These are phyloP conservation scores for Scaptomyza caliginosa DNA, from an alignment of 2,888 invertebrate species.

Conservation along the genomic window DNA sequence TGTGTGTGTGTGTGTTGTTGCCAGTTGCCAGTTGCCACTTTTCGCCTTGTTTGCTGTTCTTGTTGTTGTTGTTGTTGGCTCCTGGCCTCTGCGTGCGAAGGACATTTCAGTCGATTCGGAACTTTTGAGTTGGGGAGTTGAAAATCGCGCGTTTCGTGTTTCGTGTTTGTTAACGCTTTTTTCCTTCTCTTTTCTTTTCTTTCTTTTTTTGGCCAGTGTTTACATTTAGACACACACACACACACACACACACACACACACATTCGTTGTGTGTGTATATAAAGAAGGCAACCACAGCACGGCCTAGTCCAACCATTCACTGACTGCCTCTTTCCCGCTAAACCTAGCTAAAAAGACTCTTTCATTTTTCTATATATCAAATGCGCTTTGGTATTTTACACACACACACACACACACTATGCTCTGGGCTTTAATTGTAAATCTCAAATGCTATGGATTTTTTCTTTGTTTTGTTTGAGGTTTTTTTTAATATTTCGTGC, in stretches of 20 bases:
- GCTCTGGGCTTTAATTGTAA: conserved; percentile 37
- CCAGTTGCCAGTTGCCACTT: conserved; percentile 41
- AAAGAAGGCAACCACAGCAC: neutral
- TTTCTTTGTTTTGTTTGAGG: neutral
- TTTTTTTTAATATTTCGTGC: conserved; percentile 15
- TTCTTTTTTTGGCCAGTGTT: conserved; percentile 10
- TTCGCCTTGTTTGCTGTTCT: conserved; percentile 25
- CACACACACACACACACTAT: neutral
- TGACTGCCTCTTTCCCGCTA: neutral
- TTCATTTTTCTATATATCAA: conserved; percentile 17
- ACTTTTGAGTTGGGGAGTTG: conserved; percentile 81
- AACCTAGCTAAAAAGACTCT: conserved; percentile 1
- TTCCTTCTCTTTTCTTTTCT: neutral
- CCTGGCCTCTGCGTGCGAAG: conserved; percentile 64
- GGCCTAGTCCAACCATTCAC: neutral
- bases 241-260: conserved; percentile 8
- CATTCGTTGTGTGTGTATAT: conserved; percentile 1
- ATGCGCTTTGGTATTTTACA: conserved; percentile 18
- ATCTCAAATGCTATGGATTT: conserved; percentile 10
- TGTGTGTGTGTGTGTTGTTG: conserved; percentile 27
- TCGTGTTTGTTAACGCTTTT: conserved; percentile 49
- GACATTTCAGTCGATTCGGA: conserved; percentile 78
- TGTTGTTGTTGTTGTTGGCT: conserved; percentile 27
- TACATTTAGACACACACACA: conserved; percentile 15
- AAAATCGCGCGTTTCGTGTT: conserved; percentile 65